A percentile compares a stretch with the other conserved stretches of the same genome.
Conservation (phyloP, 2,888 invertebrate genomes). For the Drosophila neutralis region DNA sequence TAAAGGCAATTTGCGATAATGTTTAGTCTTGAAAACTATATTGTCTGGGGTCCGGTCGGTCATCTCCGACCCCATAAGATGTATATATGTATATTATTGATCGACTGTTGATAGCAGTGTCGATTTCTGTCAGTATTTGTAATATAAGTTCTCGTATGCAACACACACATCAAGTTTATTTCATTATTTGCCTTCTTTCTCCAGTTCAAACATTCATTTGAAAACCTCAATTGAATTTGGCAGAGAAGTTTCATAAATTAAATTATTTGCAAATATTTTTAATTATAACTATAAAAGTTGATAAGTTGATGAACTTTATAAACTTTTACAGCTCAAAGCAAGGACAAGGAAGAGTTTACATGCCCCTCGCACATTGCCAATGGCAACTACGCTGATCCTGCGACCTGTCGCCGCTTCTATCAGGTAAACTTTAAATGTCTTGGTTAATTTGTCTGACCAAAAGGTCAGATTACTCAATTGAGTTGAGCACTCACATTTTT, state of each 20-base stretch:
- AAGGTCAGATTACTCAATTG: conserved; percentile 4
- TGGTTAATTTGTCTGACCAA: conserved; percentile 14
- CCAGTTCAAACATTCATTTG: not conserved
- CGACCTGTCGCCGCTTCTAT: conserved; percentile 94
- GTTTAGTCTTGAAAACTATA: not conserved
- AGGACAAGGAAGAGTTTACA: conserved; percentile 87
- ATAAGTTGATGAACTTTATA: conserved; percentile 1
- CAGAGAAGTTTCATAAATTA: not conserved
- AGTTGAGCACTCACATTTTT: not conserved
- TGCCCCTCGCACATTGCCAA: conserved; percentile 94
- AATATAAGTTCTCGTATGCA: not conserved
- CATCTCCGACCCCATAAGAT: not conserved
- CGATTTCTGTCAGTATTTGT: not conserved
- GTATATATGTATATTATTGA: not conserved
- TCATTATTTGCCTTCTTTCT: not conserved
- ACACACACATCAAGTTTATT: not conserved
- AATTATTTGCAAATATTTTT: not conserved
- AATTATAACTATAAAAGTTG: not conserved
- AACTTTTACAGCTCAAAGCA: conserved; percentile 75
- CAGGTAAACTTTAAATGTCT: conserved; percentile 87
- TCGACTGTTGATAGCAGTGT: not conserved
- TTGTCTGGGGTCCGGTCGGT: not conserved
- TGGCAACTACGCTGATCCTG: conserved; percentile 95
- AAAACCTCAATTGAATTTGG: not conserved
- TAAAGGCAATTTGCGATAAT: not conserved